Percentiles rank a stretch among this genome's conserved stretches.
phyloP scores from a whole-genome alignment of 2,888 invertebrate species.

The Hyles lineata region DNA sequence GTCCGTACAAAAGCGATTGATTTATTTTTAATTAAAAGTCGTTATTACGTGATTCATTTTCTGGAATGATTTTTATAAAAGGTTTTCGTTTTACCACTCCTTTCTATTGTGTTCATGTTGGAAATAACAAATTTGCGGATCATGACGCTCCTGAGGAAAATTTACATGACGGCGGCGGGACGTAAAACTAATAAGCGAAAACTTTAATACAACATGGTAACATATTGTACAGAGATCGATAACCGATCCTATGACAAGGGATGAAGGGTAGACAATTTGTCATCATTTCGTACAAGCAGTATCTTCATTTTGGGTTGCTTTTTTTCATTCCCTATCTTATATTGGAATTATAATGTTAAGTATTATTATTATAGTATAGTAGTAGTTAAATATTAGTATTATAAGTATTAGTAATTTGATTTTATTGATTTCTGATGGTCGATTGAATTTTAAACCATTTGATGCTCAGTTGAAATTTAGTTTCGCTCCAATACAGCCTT shows the following conservation, averaged over 20 bases:
- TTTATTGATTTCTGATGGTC: neutral
- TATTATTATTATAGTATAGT: no score
- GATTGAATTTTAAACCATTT: neutral
- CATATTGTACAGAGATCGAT: neutral
- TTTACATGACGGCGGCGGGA: neutral
- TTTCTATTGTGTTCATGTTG: neutral
- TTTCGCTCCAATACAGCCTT: conserved; percentile 5
- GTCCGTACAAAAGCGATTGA: neutral
- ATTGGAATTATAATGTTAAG: no score
- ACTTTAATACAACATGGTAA: neutral
- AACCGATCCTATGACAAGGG: neutral
- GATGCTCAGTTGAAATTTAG: conserved; percentile 2
- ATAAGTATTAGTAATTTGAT: neutral
- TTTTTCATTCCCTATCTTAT: no score
- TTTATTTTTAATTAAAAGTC: conserved; percentile 7
- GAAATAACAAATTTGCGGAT: neutral
- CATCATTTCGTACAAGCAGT: no score
- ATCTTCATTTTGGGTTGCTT: no score
- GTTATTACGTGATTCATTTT: neutral
- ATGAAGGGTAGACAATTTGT: neutral
- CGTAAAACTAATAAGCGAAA: conserved; percentile 3
- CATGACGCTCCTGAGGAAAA: neutral
- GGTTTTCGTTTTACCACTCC: neutral
- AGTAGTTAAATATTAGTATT: no score
- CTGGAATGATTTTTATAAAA: neutral